Conservation (phyloP, 1,140 invertebrate genomes). For the Drosophila orosa region DNA sequence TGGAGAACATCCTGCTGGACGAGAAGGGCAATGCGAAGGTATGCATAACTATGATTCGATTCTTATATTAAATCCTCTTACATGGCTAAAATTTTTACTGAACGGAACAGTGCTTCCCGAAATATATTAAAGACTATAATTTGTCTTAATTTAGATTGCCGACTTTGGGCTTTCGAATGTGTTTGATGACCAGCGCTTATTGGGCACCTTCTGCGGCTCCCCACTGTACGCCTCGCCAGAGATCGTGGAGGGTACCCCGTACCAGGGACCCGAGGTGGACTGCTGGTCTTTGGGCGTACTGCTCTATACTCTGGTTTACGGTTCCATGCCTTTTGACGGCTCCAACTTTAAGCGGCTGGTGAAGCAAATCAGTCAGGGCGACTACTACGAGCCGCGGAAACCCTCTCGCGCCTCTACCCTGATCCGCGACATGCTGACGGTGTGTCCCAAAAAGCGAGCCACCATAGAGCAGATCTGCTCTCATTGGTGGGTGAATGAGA, state of each 20-base stretch:
- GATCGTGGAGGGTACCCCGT: slow-evolving; percentile 98
- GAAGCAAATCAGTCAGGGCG: slow-evolving; percentile 97
- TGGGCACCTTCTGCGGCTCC: slow-evolving; percentile 98
- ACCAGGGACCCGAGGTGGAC: slow-evolving; percentile 97
- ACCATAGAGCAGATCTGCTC: slow-evolving; percentile 97
- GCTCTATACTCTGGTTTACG: slow-evolving; percentile 98
- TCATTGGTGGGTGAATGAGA: slow-evolving; percentile 97
- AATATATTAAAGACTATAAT: not conserved
- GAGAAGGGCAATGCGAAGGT: slow-evolving; percentile 98
- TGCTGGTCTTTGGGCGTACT: slow-evolving; percentile 99
- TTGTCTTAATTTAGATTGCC: slow-evolving; percentile 90
- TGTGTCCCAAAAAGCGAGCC: slow-evolving; percentile 94
- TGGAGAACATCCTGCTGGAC: slow-evolving; percentile 99
- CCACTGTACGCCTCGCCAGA: slow-evolving; percentile 99
- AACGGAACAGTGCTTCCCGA: not conserved
- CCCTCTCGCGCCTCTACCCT: slow-evolving; percentile 97
- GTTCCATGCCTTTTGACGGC: slow-evolving; percentile 99
- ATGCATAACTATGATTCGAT: slow-evolving; percentile 29
- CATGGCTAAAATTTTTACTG: not conserved
- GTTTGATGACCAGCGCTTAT: slow-evolving; percentile 94
- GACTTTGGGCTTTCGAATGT: slow-evolving; percentile 99
- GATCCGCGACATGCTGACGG: slow-evolving; percentile 97
- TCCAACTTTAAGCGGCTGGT: slow-evolving; percentile 98
- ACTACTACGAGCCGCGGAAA: slow-evolving; percentile 98
- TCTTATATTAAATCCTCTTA: not conserved